Evolutionary conservation across 2,113 vertebrate species (phyloP), one percentile per base, ranked within the genome.

Genomic region (Rhinolophus sinicus): DNA sequence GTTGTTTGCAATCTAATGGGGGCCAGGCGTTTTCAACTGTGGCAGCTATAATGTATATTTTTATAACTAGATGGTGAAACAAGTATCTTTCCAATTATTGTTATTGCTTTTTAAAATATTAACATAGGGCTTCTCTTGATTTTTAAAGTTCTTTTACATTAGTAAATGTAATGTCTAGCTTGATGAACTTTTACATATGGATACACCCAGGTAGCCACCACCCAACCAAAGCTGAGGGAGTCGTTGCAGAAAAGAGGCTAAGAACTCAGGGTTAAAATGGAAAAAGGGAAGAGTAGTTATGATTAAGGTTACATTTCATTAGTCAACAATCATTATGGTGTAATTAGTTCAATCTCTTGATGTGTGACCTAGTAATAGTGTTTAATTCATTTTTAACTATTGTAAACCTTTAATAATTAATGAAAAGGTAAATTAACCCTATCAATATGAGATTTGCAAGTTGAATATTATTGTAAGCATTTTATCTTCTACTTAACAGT

Each of bases 391-490:
- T 65, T 96, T 96, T 93, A 80, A 80, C 52, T 89, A 70, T 70
- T 76, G 62, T 60, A 81, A 94, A 15, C 22, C 15, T 86, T 96
- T 86, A 89, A 8, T 77, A 95, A 92, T 77, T 87, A 78, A 81
- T 75, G 77, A 82, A 95, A 96, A 95, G 47, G 30, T 84, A 96
- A 92, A 96, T 50, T 81, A 90, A 84, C 52, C 40, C 11, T 96
- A 52, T 65, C 16, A 5, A 62, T 64, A 56, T 73, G 69, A 76
- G 24, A 83, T 56, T 95, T 92, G 8, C 2, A 40, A 38, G 91
- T 93, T 85, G 35, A 18, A 64, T 93, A 30, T 78, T 97, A 84
- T 73, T 54, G 72, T 88, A 87, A 92, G 73, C 38, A 28, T 89
- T 94, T 84, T 69, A 69, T 84, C 38, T 77, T 70, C 40, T 56